Base-by-base conservation (phyloP, 2,888 invertebrate genomes). In the Cepaea hortensis region DNA sequence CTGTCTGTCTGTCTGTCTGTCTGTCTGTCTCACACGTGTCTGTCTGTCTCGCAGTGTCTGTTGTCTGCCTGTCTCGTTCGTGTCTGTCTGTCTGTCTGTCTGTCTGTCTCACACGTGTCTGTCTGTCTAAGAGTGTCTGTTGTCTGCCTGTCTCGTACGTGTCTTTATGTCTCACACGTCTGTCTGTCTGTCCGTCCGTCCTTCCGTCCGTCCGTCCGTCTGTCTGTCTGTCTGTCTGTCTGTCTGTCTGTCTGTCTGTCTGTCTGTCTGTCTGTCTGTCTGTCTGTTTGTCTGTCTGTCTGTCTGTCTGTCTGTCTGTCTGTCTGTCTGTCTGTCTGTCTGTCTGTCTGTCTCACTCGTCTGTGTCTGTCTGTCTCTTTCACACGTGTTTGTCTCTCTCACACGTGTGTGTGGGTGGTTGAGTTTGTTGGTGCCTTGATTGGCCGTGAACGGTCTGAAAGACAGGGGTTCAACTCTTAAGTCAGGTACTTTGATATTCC, bases 171-270 rank as follows among this genome's bases (percentile, higher is more conserved):
- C 81, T 85, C n/a, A n/a, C n/a, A n/a, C n/a, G 73, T 81, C 46
- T 81, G 48, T 81, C 68, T 81, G 20, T 61, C 85, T 85, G 20
- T 85, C 79, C 80, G 62, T 85, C 85, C 80, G 62, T 85, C 85
- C 80, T 23, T 85, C 80, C 80, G 62, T 85, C 81, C 80, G 62
- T 85, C 80, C 80, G 46, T 85, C 85, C 81, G 55, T 85, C 85
- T 85, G 65, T 85, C 85, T 81, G 55, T 77, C 76, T 79, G 55
- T 85, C 77, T 79, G 65, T 85, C 85, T 80, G 48, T 85, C 79
- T 85, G 50, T 85, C 70, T 85, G 79, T 85, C 85, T 85, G 79
- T 85, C 85, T 85, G 68, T 85, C 81, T 81, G 72, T 72, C 85
- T n/a, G 61, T 77, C 81, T 85, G 73, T 81, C 46, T 81, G 48